Evolutionary conservation across 2,797 vertebrate genomes (phyloP).

Genomic region (Eulemur rubriventer): DNA sequence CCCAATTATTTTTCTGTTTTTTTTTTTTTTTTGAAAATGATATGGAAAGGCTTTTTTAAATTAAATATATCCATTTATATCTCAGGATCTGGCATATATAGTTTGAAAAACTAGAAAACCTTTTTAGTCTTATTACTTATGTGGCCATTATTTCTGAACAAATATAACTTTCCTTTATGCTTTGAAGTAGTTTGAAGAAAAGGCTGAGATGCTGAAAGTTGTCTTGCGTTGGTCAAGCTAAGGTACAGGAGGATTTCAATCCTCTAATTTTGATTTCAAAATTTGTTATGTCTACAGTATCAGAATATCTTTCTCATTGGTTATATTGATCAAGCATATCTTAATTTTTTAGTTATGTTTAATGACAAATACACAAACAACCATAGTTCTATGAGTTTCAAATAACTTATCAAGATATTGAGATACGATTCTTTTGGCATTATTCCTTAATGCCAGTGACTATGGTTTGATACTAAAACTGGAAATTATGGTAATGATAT

Average conservation of each 20-base stretch:
- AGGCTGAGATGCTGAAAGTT: neutral
- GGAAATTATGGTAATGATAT: neutral
- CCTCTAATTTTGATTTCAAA: neutral
- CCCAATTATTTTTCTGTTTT: no score
- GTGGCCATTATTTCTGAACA: neutral
- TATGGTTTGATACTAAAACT: neutral
- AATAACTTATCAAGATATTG: neutral
- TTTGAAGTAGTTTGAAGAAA: conserved; percentile 19
- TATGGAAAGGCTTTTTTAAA: neutral
- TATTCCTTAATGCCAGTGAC: neutral
- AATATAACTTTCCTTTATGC: neutral
- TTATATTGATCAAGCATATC: neutral
- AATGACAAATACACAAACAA: neutral
- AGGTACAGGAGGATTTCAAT: neutral
- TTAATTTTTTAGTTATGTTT: neutral
- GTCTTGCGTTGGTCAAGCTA: neutral
- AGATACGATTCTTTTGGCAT: neutral
- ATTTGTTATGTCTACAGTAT: neutral
- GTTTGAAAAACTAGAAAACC: neutral
- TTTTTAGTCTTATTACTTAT: neutral
- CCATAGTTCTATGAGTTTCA: neutral
- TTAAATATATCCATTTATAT: neutral
- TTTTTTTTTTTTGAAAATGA: neutral
- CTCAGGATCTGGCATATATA: neutral
- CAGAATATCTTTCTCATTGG: neutral